Percentiles rank a stretch among this genome's conserved stretches.
Conservation (phyloP, 2,113 vertebrate species). For the Perognathus longimembris region DNA sequence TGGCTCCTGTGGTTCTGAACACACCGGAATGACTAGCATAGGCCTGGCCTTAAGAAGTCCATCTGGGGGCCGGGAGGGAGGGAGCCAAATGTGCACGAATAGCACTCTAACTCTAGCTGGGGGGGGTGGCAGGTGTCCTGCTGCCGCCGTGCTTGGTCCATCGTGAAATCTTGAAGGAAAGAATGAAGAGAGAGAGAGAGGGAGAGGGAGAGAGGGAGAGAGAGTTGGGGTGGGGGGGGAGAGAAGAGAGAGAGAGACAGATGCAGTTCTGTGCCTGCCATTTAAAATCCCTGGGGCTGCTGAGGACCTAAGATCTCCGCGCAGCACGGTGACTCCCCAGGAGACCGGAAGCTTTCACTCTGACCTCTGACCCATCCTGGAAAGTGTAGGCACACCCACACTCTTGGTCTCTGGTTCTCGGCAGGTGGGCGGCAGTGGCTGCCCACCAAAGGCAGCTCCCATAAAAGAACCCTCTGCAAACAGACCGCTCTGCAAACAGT, state of each 20-base stretch:
- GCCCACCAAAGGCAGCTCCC: rapidly evolving
- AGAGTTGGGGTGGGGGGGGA: no score
- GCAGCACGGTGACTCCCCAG: background rate
- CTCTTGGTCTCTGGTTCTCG: background rate
- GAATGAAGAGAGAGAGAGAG: background rate
- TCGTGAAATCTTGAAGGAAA: background rate
- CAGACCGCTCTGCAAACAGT: background rate
- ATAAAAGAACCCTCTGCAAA: rapidly evolving
- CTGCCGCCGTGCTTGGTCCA: no score
- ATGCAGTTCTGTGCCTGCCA: background rate
- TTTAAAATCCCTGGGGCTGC: background rate
- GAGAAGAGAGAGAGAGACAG: no score
- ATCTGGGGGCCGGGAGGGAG: background rate
- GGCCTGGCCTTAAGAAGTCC: background rate
- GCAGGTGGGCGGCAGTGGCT: background rate
- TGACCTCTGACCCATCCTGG: background rate
- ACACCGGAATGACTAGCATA: background rate
- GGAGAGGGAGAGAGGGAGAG: no score
- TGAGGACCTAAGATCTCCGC: background rate
- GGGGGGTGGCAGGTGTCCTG: no score
- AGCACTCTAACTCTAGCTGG: background rate
- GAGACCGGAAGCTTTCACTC: background rate
- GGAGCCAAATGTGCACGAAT: background rate
- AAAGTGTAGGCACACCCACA: background rate
- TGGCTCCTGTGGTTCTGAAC: background rate